Evolutionary conservation across 53 echinoderm and acorn worm species (phyloP), one percentile per base, ranked within the genome.

Genomic region (Mesocentrotus franciscanus): DNA sequence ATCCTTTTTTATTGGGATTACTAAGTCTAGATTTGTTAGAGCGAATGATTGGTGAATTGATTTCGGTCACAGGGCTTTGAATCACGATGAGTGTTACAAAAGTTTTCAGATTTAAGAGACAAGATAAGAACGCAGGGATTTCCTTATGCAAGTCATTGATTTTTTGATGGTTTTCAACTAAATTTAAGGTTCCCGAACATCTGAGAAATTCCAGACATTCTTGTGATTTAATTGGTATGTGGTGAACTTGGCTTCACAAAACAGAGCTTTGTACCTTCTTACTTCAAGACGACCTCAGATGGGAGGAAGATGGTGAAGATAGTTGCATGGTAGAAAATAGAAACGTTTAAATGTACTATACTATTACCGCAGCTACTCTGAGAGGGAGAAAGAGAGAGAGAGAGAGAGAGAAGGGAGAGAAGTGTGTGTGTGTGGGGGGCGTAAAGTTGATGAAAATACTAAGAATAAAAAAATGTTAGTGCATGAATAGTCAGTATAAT

Each of bases 21-120:
- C 85, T 18, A 56, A 58, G 58, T 58, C 87, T 26, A 87, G 87
- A 58, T 87, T 87, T 84, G 49, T 84, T 84, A 14, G 84, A 87
- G n/a, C n/a, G 58, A 87, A 57, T 87, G 13, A 76, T 33, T 12
- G 13, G 76, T 33, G 30, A 76, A 76, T 81, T 81, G 81, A 81
- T 39, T 81, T 16, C 42, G 81, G 36, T 81, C 81, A 42, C 81
- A 42, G 34, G 81, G 42, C 42, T 81, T 81, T 81, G 81, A 81
- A 81, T 81, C 81, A 81, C 12, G 81, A 81, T 81, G 81, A 36
- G 81, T 81, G 36, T 36, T 81, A 33, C 20, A 20, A 33, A 81
- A 20, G 81, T 36, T 81, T 39, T 81, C 42, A 81, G 42, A 81
- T 81, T 42, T 22, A 36, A 11, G 81, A 42, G 36, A 17, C 42